Percentiles rank a stretch among this genome's conserved stretches.
Conservation (phyloP, 2,797 vertebrate genomes). For the Rhodeus uyekii region DNA sequence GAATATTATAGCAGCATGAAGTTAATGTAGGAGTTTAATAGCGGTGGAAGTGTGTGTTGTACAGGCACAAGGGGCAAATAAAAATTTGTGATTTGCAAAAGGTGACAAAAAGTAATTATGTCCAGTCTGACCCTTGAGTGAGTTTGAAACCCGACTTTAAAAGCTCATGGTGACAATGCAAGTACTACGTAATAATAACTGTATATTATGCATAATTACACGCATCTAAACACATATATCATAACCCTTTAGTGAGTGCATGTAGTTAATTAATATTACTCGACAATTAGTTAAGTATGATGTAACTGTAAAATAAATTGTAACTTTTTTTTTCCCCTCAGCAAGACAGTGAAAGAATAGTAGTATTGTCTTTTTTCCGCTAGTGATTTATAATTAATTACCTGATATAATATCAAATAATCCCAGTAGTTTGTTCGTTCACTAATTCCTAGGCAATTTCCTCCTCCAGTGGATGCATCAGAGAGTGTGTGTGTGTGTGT, state of each 20-base stretch:
- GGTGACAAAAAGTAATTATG: background rate
- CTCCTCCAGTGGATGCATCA: background rate
- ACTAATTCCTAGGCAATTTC: conserved; percentile 5
- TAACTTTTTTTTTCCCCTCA: background rate
- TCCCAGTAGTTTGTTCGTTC: background rate
- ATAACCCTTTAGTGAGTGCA: too few relatives aligned
- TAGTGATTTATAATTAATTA: background rate
- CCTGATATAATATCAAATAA: background rate
- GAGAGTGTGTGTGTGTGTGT: conserved; percentile 12
- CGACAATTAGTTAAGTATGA: too few relatives aligned
- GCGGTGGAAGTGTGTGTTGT: background rate
- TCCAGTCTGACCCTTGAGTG: background rate
- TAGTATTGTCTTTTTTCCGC: background rate
- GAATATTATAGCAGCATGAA: background rate
- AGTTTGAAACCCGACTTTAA: background rate
- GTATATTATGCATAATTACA: too few relatives aligned
- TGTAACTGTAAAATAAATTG: too few relatives aligned
- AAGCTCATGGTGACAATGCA: background rate
- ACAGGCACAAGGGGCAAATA: too few relatives aligned
- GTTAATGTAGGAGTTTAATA: too few relatives aligned
- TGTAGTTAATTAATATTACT: too few relatives aligned
- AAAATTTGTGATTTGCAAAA: background rate
- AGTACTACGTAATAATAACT: too few relatives aligned
- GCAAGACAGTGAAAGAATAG: too few relatives aligned
- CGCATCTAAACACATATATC: too few relatives aligned